Evolutionary conservation across 2,888 invertebrate species (phyloP), one percentile per base, ranked within the genome.

Genomic region (Zelleria hepariella): DNA sequence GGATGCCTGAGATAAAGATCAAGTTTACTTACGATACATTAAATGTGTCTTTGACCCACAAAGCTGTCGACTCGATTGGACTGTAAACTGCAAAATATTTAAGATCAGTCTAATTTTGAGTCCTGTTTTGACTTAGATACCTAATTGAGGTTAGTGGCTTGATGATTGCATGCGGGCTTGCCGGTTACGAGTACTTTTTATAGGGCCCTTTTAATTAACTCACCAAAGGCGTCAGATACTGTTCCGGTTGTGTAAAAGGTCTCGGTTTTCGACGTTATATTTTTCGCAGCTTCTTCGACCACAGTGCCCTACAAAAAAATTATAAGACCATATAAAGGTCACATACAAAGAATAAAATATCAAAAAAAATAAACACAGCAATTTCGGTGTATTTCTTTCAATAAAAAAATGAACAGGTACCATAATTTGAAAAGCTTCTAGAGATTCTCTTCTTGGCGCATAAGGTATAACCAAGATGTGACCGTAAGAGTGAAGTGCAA

Each of bases 11-110:
- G 20, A 18, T 18, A 1, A 5, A 18, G 2, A 20, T 18, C 8
- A 18, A 51, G 21, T 7, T 51, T 1, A 76, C 86, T 80, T 66
- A 86, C 86, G 92, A 93, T 1, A 92, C 89, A n/a, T 87, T 80
- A 53, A 89, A 90, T 0, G 71, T 78, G 0, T 90, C 92, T 68
- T 95, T 93, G 0, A 92, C 94, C 93, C 94, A 96, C 72, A 96
- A 95, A 60, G 91, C 80, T 59, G 93, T 93, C 5, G 91, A 88
- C 1, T 95, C 95, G 7, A 91, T 90, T 0, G 93, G 92, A 1
- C 57, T 20, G 47, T 85, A 86, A 0, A 84, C 86, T 86, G 66
- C 26, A 72, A 70, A 54, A 57, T n/a, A n/a, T n/a, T n/a, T n/a
- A n/a, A n/a, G n/a, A 8, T 58, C 32, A 32, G 1, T 42, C 10